Evolutionary conservation across 2,113 vertebrate species (phyloP).

Genomic region (Sebastes schlegelii): DNA sequence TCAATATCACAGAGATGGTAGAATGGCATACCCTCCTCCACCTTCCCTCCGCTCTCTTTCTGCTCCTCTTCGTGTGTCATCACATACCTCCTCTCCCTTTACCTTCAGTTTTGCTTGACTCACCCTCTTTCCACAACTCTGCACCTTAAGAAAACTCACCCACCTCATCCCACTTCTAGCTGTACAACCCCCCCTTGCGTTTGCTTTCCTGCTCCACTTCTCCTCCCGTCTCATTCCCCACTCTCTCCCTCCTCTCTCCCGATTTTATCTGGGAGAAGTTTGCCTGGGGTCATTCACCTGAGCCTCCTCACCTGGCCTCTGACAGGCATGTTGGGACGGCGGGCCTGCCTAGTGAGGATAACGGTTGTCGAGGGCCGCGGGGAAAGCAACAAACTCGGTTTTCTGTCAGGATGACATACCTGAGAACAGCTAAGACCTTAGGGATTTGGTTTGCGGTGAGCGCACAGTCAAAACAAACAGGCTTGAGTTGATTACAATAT

Average conservation of each 20-base stretch:
- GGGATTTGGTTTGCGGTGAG: slow-evolving; percentile 37
- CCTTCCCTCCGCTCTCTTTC: not conserved
- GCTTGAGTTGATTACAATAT: slow-evolving; percentile 24
- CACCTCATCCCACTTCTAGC: slow-evolving; percentile 9
- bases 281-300: slow-evolving; percentile 81
- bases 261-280: slow-evolving; percentile 44
- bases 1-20: not conserved
- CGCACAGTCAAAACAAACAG: slow-evolving; percentile 33
- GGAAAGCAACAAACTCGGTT: slow-evolving; percentile 52
- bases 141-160: slow-evolving; percentile 35
- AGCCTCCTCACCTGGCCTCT: slow-evolving; percentile 70
- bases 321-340: slow-evolving; percentile 58
- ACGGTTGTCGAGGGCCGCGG: slow-evolving; percentile 45
- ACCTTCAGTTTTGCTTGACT: not conserved
- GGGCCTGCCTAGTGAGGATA: slow-evolving; percentile 49
- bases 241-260: slow-evolving; percentile 1
- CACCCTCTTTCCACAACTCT: not conserved
- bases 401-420: slow-evolving; percentile 61
- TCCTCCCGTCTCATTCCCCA: slow-evolving; percentile 12
- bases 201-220: slow-evolving; percentile 33
- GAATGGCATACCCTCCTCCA: not conserved
- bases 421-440: slow-evolving; percentile 34
- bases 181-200: slow-evolving; percentile 3
- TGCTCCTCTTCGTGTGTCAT: not conserved
- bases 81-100: slow-evolving; percentile 11